These are phyloP conservation scores for Sitodiplosis mosellana DNA, from an alignment of 1,140 invertebrate species.

Conservation along the genomic window DNA sequence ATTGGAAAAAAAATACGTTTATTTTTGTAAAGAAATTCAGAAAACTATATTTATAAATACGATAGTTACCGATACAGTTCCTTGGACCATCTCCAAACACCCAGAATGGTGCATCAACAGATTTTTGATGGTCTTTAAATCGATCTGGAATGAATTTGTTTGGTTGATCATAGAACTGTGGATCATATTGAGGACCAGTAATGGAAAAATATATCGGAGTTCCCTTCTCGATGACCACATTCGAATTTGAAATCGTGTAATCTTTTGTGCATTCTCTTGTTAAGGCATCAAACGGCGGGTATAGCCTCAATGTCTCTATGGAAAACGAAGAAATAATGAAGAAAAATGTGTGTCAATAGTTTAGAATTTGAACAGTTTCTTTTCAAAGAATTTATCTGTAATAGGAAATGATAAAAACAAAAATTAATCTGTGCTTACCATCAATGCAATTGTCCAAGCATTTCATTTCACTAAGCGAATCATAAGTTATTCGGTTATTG, in stretches of 20 bases:
- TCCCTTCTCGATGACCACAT: conserved; percentile 24
- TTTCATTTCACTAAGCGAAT: conserved; percentile 25
- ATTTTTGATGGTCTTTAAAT: conserved; percentile 19
- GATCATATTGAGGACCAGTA: conserved; percentile 9
- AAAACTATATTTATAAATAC: too few relatives aligned
- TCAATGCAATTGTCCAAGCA: conserved; percentile 30
- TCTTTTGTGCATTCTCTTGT: conserved; percentile 11
- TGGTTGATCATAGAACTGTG: conserved; percentile 28
- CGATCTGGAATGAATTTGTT: conserved; percentile 41
- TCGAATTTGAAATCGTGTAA: conserved; percentile 29
- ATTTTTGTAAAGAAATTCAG: too few relatives aligned
- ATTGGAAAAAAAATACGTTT: too few relatives aligned
- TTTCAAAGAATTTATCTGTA: too few relatives aligned
- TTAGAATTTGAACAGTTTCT: too few relatives aligned
- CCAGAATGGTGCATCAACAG: conserved; percentile 16
- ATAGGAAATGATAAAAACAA: not conserved
- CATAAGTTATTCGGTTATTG: conserved; percentile 27
- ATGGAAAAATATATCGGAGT: conserved; percentile 28
- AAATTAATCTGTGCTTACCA: conserved; percentile 10
- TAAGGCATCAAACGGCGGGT: conserved; percentile 12
- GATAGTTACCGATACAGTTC: too few relatives aligned
- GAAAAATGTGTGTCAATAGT: too few relatives aligned
- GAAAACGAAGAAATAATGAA: too few relatives aligned
- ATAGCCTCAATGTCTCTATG: conserved; percentile 11
- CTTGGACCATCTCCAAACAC: conserved; percentile 36